Conservation (phyloP, 2,113 vertebrate species). For the Gallinago media region DNA sequence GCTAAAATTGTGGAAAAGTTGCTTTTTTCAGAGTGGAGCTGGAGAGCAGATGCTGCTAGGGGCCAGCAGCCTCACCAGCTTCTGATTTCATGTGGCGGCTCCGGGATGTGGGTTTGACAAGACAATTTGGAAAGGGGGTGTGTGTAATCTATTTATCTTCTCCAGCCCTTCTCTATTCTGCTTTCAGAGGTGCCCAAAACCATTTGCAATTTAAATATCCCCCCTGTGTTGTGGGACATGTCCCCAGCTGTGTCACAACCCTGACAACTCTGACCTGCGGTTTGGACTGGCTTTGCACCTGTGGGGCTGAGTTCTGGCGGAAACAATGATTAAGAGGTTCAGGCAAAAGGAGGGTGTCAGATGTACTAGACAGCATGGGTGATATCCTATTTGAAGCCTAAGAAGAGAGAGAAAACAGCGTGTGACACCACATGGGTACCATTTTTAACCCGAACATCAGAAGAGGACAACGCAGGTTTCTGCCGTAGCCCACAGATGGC, state of each 20-base stretch:
- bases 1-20: neutral
- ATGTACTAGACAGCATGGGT: neutral
- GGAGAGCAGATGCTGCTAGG: neutral
- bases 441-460: neutral
- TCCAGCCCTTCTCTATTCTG: neutral
- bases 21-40: neutral
- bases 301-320: neutral
- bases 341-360: neutral
- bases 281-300: neutral
- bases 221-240: accelerated
- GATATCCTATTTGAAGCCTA: neutral
- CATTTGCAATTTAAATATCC: neutral
- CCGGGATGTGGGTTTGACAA: neutral
- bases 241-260: neutral
- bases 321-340: neutral
- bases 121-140: accelerated
- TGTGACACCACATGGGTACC: neutral
- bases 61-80: neutral
- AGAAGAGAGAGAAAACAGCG: neutral
- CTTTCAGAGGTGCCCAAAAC: neutral
- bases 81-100: neutral
- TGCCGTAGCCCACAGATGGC: neutral
- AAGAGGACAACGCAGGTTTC: neutral
- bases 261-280: accelerated
- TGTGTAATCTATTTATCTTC: neutral